phyloP scores from a whole-genome alignment of 2,797 vertebrate species.

The Hozukius guyotensis region DNA sequence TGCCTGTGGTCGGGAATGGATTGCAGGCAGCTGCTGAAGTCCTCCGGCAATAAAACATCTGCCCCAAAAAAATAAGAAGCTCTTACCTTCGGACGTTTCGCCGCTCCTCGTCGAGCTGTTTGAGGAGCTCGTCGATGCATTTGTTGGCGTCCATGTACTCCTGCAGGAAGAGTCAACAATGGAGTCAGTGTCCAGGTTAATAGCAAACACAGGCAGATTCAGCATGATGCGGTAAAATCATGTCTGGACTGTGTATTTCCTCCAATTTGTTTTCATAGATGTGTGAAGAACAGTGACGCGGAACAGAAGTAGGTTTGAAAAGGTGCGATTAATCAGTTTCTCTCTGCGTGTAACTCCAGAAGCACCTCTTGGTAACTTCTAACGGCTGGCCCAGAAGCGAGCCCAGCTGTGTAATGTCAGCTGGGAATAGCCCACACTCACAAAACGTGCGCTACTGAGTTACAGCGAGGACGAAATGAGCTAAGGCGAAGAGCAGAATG shows the following conservation, averaged over 20 bases:
- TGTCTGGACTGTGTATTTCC: conserved; percentile 7
- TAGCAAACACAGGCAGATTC: conserved; percentile 18
- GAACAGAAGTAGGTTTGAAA: conserved; percentile 27
- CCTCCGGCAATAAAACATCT: conserved; percentile 62
- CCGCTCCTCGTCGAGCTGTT: conserved; percentile 90
- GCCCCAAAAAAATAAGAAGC: conserved; percentile 25
- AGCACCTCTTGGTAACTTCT: conserved; percentile 72
- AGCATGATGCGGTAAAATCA: neutral
- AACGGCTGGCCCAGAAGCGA: conserved; percentile 48
- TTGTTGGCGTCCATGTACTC: conserved; percentile 92
- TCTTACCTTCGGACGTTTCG: conserved; percentile 88
- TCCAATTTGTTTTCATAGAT: conserved; percentile 33
- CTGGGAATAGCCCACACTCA: conserved; percentile 68
- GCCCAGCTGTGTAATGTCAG: conserved; percentile 78
- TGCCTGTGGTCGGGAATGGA: conserved; percentile 64
- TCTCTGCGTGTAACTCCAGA: conserved; percentile 68
- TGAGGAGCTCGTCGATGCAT: conserved; percentile 89
- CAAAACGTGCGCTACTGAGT: conserved; percentile 67
- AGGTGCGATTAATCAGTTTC: conserved; percentile 62
- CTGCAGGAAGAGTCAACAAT: conserved; percentile 72
- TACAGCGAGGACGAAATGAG: conserved; percentile 63
- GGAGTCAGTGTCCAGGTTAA: conserved; percentile 7
- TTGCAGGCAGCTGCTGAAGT: conserved; percentile 71
- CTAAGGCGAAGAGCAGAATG: conserved; percentile 63
- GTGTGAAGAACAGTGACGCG: conserved; percentile 35